Base-by-base conservation (phyloP, 2,888 invertebrate species). In the Toxonevra muliebris region DNA sequence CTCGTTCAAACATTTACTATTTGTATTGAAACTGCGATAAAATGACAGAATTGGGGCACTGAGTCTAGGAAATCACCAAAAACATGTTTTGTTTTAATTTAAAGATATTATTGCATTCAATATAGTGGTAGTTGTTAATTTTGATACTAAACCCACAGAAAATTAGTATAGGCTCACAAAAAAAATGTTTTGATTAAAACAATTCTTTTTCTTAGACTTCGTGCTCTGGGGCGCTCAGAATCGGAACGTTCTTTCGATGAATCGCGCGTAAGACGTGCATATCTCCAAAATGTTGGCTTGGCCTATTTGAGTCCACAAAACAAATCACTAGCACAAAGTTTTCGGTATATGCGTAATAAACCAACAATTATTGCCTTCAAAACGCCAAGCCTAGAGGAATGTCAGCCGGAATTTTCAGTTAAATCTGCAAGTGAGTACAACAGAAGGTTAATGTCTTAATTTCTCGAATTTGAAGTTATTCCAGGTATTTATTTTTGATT, bases 291-390 rank as follows among this genome's bases (percentile, higher is more conserved):
- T 9, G 84, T 90, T n/a, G 90, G 90, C 1, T 79, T 90, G 73
- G 91, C 91, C 1, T 91, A 92, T 82, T 84, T 91, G 57, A 91
- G 91, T 77, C 93, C 93, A 0, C 93, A 92, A 80, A 92, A 93
- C 80, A 91, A 90, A 76, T 92, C 92, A 0, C 85, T 94, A 70
- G 94, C 93, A 0, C 93, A 94, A 79, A 93, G 93, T 80, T 95
- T 95, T 85, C 88, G 94, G n/a, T 95, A 95, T 81, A 94, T 95
- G 94, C 86, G 95, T 55, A 91, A 91, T 74, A 95, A 95, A 77
- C 96, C 96, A 0, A 93, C 94, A 0, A 93, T 95, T 72, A 93
- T 95, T 60, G 93, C 94, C 0, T 93, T 94, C 80, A 93, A 93
- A 84, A 93, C 94, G 1, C 95, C 95, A 1, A 92, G 91, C 82